A percentile compares a stretch with the other conserved stretches of the same genome.
phyloP scores from a whole-genome alignment of 2,113 vertebrate genomes.

The Anseranas semipalmata region DNA sequence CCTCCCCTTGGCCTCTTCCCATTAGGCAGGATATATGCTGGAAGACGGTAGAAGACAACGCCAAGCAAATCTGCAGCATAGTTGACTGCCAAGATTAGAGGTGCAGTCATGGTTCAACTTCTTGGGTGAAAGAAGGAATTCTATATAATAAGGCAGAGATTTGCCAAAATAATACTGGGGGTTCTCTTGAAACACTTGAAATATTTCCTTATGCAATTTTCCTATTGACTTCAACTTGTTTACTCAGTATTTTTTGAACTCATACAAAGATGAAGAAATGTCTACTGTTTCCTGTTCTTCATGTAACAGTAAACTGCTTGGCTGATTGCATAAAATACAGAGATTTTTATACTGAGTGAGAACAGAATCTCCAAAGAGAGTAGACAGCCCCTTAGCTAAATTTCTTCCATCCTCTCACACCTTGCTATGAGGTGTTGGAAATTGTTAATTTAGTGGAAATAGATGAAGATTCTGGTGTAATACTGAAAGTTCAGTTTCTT shows the following conservation, averaged over 20 bases:
- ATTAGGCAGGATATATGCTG: neutral
- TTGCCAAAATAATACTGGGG: accelerated
- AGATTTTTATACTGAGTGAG: neutral
- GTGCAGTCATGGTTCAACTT: neutral
- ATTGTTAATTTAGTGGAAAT: neutral
- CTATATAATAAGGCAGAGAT: neutral
- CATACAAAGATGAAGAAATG: neutral
- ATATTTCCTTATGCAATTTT: neutral
- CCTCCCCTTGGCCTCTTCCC: neutral
- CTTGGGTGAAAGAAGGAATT: neutral
- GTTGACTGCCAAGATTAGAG: neutral
- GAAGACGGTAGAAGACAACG: neutral
- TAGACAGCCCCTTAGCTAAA: neutral
- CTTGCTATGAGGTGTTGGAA: neutral
- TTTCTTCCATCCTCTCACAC: neutral
- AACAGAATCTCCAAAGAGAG: neutral
- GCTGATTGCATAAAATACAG: neutral
- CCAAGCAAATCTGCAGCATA: neutral
- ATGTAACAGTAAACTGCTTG: neutral
- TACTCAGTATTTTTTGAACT: neutral
- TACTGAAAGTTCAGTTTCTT: neutral
- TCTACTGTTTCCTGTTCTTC: neutral
- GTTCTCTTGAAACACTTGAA: neutral
- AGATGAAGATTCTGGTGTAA: neutral
- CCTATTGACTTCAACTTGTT: neutral